phyloP scores from a whole-genome alignment of 1,140 invertebrate species.

The Drosophila trapezifrons region DNA sequence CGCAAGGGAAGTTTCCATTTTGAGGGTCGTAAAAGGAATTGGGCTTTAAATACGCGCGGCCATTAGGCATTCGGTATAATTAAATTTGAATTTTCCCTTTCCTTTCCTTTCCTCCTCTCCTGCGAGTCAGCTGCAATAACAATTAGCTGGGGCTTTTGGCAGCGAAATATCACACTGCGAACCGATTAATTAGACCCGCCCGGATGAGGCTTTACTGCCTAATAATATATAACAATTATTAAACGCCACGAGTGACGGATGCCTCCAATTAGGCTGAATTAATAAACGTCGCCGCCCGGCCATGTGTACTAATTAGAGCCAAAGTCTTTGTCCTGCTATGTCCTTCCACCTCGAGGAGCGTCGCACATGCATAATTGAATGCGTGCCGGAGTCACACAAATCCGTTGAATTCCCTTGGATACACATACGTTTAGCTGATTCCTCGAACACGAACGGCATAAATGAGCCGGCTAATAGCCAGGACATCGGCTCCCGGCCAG shows the following conservation, averaged over 20 bases:
- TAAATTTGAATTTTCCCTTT: slow-evolving; percentile 50
- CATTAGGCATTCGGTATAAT: slow-evolving; percentile 56
- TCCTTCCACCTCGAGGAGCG: neutral
- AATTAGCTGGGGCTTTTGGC: slow-evolving; percentile 31
- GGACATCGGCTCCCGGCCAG: slow-evolving; percentile 1
- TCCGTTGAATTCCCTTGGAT: slow-evolving; percentile 25
- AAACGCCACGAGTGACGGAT: slow-evolving; percentile 37
- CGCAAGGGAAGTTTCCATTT: slow-evolving; percentile 44
- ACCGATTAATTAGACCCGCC: slow-evolving; percentile 49
- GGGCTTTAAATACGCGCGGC: slow-evolving; percentile 35
- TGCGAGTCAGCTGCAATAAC: slow-evolving; percentile 25
- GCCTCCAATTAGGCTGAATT: slow-evolving; percentile 66
- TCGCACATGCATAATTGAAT: slow-evolving; percentile 69
- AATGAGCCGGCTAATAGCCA: slow-evolving; percentile 41
- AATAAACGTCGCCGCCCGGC: slow-evolving; percentile 47
- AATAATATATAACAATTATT: slow-evolving; percentile 75
- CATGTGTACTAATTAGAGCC: slow-evolving; percentile 71
- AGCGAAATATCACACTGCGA: slow-evolving; percentile 36
- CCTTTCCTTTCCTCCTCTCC: neutral
- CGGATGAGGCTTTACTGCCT: slow-evolving; percentile 35
- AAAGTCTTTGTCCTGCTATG: slow-evolving; percentile 25
- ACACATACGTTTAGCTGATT: slow-evolving; percentile 49
- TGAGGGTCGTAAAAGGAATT: slow-evolving; percentile 50
- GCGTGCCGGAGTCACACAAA: slow-evolving; percentile 62
- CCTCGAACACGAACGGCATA: slow-evolving; percentile 50